A percentile compares a stretch with the other conserved stretches of the same genome.
phyloP scores from a whole-genome alignment of 2,113 vertebrate genomes.

The Burhinus oedicnemus region DNA sequence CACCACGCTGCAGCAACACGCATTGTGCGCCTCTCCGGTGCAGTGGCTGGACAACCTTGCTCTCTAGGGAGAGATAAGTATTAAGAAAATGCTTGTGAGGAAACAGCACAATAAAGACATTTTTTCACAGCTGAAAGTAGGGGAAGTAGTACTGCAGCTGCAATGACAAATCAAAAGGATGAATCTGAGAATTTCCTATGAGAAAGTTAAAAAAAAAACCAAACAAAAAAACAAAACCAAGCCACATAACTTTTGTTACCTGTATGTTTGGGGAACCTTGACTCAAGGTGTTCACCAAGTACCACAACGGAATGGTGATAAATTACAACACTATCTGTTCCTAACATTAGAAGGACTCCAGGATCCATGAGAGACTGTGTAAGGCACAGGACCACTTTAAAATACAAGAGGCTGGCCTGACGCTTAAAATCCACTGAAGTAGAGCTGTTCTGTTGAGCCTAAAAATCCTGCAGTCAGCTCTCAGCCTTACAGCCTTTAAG shows the following conservation, averaged over 20 bases:
- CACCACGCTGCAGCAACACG: background rate
- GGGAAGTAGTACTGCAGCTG: background rate
- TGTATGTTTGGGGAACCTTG: background rate
- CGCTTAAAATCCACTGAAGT: background rate
- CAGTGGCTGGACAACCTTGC: background rate
- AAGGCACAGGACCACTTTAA: background rate
- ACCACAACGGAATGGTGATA: background rate
- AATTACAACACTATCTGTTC: background rate
- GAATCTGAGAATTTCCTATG: background rate
- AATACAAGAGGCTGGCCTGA: background rate
- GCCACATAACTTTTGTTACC: background rate
- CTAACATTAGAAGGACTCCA: background rate
- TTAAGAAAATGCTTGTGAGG: background rate
- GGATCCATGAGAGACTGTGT: background rate
- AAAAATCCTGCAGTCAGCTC: background rate
- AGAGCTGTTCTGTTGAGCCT: background rate
- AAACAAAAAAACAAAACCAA: background rate
- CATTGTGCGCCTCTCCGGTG: background rate
- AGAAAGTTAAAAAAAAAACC: background rate
- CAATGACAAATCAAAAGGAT: background rate
- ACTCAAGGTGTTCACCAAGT: background rate
- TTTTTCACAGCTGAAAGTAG: background rate
- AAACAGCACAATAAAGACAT: background rate
- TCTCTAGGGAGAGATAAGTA: background rate
- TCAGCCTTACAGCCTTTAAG: background rate